These are phyloP conservation scores for Astreopora myriophthalma DNA, from an alignment of 64 coral and sea anemone genomes.

Conservation along the genomic window DNA sequence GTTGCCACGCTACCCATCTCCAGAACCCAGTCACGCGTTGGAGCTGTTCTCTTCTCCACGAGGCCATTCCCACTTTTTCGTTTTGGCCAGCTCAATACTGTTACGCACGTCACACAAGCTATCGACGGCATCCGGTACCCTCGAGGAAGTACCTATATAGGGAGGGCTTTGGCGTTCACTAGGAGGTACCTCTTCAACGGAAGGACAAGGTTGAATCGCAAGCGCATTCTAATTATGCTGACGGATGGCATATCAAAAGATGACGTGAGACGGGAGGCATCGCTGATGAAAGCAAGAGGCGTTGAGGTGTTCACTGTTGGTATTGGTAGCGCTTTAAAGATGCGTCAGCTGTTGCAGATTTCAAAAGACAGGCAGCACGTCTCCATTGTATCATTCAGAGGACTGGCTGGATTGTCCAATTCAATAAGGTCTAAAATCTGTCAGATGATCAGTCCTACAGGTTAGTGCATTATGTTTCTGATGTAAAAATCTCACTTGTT, in stretches of 20 bases:
- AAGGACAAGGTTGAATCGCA: not conserved
- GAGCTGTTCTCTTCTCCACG: constrained; percentile 46
- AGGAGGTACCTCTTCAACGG: constrained; percentile 14
- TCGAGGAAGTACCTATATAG: constrained; percentile 54
- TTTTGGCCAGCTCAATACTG: constrained; percentile 25
- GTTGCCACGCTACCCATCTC: constrained; percentile 35
- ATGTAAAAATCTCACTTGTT: too few species aligned
- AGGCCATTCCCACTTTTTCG: constrained; percentile 45
- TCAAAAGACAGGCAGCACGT: not conserved
- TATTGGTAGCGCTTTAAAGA: constrained; percentile 46
- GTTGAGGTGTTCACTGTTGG: constrained; percentile 60
- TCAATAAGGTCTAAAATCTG: constrained; percentile 26
- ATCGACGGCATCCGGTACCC: constrained; percentile 59
- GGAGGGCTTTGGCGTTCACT: constrained; percentile 34
- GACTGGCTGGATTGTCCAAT: constrained; percentile 12
- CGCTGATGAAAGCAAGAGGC: not conserved
- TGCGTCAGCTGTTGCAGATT: constrained; percentile 24
- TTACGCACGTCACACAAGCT: not conserved
- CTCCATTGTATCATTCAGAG: constrained; percentile 35
- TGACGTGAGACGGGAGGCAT: constrained; percentile 6
- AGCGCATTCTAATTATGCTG: constrained; percentile 39
- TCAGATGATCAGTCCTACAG: constrained; percentile 7
- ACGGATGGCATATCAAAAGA: constrained; percentile 75
- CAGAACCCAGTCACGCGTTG: constrained; percentile 36
- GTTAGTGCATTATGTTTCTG: not conserved